Evolutionary conservation across 2,113 vertebrate genomes (phyloP).

Genomic region (Nasalis larvatus): DNA sequence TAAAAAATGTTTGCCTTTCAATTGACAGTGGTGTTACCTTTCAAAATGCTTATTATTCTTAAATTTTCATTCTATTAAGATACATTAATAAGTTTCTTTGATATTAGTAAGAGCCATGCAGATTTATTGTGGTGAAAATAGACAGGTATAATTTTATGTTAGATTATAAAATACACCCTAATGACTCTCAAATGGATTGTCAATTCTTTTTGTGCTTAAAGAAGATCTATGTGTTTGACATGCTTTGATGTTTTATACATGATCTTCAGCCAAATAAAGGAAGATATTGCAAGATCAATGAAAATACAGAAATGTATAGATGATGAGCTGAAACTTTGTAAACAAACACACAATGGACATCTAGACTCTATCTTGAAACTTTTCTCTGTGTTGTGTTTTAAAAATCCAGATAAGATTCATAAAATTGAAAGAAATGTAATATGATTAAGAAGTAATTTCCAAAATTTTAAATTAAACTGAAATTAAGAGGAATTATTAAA

Average conservation of each 20-base stretch:
- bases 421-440: neutral
- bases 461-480: neutral
- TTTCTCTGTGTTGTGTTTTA: neutral
- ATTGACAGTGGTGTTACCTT: neutral
- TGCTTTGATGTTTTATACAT: conserved; percentile 1
- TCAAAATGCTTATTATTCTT: neutral
- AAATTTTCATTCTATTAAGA: neutral
- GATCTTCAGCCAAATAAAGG: neutral
- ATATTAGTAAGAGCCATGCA: neutral
- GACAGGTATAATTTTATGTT: conserved; percentile 25
- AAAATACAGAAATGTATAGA: neutral
- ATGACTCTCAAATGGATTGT: neutral
- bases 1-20: neutral
- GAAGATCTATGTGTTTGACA: conserved; percentile 1
- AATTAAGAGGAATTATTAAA: neutral
- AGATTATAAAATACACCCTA: neutral
- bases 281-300: neutral
- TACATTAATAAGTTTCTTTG: neutral
- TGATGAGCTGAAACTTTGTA: neutral
- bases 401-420: neutral
- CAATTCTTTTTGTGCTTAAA: neutral
- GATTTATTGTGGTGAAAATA: neutral
- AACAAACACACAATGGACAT: neutral
- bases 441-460: neutral
- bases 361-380: neutral